Base-by-base conservation (phyloP, 2,888 invertebrate species). In the Eupithecia insigniata region DNA sequence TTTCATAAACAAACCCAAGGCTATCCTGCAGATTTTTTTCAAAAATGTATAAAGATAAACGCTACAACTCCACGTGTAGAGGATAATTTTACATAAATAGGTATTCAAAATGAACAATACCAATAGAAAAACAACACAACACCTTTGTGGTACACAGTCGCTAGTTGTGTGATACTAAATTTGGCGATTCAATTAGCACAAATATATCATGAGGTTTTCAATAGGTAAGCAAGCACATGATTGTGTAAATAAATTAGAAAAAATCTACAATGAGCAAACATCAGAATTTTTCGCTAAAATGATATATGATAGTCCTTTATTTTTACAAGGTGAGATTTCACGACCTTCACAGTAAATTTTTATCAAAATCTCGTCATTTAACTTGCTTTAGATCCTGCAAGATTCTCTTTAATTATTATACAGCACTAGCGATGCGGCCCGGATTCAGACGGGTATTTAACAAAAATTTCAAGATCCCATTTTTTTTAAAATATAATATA, bases 1-100 rank as follows among this genome's bases (percentile, higher is more conserved):
- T 46, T 46, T 46, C 46, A 22, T 51, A 61, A 51, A 60, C 22
- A 26, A 65, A 60, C 36, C 61, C 70, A 70, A 70, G 66, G 70
- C 30, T 73, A 43, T 60, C 43, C 55, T 79, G 79, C 78, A 73
- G 79, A 75, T 81, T 81, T 80, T 79, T 76, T 73, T 73, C 68
- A 69, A 22, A 51, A 14, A 14, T 66, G 64, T 69, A 68, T 66
- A 55, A 62, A 60, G 30, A 22, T 36, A 68, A 30, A 60, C 28
- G 28, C 30, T 55, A 55, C 55, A 26, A 14, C 14, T 60, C 60
- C 60, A 60, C 60, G 30, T 60, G 60, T 30, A 22, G 28, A 55
- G 16, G 18, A 60, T 60, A 68, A 71, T 75, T n/a, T 72, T 62
- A 62, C 74, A 71, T 68, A 69, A 69, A 51, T 39, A 36, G 36